Base-by-base conservation (phyloP, 2,797 vertebrate genomes). In the Odontamblyopus rebecca region DNA sequence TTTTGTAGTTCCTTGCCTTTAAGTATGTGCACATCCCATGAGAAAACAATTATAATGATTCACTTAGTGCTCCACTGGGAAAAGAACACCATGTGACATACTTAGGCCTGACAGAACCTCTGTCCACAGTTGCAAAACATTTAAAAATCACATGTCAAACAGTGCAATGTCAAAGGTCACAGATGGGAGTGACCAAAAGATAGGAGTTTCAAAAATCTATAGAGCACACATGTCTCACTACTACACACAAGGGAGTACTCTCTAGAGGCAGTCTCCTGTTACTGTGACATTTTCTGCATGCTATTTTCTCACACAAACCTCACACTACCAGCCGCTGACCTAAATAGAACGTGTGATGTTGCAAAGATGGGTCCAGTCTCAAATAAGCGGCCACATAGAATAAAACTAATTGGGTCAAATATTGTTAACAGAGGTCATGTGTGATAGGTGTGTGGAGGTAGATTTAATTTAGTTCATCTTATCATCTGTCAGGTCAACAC, bases 251-350 rank as follows among this genome's bases (percentile, higher is more conserved):
- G 27, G 48, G 27, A 54, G 23, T 65, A 50, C 72, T 69, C 73
- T 65, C 26, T 2, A 48, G 63, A 41, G 76, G 29, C 12, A 12
- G 62, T 74, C 68, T 91, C 80, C 70, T 60, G 68, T 88, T 91
- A 86, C 89, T 32, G 70, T 80, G 74, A 85, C 84, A 85, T 89
- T 87, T 62, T 68, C 54, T 61, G 11, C 23, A 23, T 8, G 74
- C 82, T 87, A 87, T 85, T 90, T 90, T 84, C 75, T 83, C 48
- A 78, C 66, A 68, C 67, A 69, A 51, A 68, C 63, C 74, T 70
- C 60, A 54, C 32, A 60, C 50, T 0, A 13, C 38, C 63, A 70
- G 32, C 44, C 67, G 57, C 62, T 75, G 50, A 57, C 66, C 27
- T 12, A 57, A 23, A 38, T 56, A 67, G 27, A 38, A 19, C 12